A percentile compares a stretch with the other conserved stretches of the same genome.
phyloP scores from a whole-genome alignment of 2,113 vertebrate species.

The Callaeas wilsoni region DNA sequence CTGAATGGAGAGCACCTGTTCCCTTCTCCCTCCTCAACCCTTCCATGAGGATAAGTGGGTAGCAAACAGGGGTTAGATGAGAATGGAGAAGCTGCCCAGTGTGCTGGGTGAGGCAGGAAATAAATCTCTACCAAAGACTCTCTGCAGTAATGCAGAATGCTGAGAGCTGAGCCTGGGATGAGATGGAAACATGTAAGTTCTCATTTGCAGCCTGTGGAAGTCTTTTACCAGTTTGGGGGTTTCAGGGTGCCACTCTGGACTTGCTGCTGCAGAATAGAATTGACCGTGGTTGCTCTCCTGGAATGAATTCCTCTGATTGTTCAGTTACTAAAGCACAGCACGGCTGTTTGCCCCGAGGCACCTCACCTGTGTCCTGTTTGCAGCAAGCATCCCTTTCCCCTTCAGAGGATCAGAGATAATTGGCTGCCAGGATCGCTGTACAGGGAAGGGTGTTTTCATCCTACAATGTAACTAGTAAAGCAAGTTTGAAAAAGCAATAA shows the following conservation, averaged over 20 bases:
- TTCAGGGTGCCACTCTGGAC: background rate
- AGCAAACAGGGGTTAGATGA: background rate
- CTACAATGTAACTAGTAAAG: background rate
- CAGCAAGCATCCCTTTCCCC: background rate
- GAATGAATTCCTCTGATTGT: background rate
- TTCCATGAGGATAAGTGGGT: background rate
- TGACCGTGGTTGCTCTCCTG: background rate
- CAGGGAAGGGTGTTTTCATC: background rate
- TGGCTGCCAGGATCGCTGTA: fast-evolving
- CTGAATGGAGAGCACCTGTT: background rate
- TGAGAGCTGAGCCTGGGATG: background rate
- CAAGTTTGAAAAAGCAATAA: background rate
- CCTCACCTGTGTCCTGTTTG: background rate
- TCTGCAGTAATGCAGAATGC: background rate
- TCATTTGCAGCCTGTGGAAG: background rate
- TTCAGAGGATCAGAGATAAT: background rate
- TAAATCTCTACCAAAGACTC: background rate
- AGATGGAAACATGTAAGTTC: background rate
- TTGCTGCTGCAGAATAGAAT: background rate
- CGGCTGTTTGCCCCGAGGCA: background rate
- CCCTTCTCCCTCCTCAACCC: background rate
- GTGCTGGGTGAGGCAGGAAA: background rate
- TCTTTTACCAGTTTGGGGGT: background rate
- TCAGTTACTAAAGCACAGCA: background rate
- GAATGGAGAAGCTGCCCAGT: background rate